These are phyloP conservation scores for Gryllus bimaculatus DNA, from an alignment of 1,140 invertebrate genomes.

Conservation along the genomic window DNA sequence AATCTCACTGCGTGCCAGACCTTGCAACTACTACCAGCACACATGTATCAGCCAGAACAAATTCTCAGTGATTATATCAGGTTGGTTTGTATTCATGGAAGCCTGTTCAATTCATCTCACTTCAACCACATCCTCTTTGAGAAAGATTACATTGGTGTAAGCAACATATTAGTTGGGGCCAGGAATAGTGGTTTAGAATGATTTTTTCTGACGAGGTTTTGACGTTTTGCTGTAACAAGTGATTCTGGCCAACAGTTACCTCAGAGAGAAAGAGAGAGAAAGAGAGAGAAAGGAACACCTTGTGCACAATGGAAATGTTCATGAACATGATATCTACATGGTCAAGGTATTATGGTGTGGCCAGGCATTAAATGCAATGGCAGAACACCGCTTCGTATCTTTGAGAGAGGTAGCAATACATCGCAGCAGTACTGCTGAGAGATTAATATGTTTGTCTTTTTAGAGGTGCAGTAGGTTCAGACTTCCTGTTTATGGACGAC, in stretches of 20 bases:
- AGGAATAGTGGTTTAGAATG: background rate
- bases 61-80: too few species aligned
- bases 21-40: too few species aligned
- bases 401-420: background rate
- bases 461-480: background rate
- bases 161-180: too few species aligned
- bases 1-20: background rate
- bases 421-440: background rate
- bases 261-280: background rate
- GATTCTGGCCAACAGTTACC: background rate
- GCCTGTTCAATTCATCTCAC: too few species aligned
- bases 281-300: background rate
- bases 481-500: background rate
- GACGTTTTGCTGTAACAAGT: background rate
- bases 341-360: background rate
- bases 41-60: too few species aligned
- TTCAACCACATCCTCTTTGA: too few species aligned
- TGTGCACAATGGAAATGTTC: background rate
- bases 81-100: too few species aligned
- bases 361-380: background rate
- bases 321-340: background rate
- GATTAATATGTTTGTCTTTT: background rate
- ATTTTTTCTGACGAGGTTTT: background rate
- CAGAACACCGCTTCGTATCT: background rate
- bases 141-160: too few species aligned